Evolutionary conservation across 2,113 vertebrate genomes (phyloP), one percentile per base, ranked within the genome.

Genomic region (Oreochromis tanganicae): DNA sequence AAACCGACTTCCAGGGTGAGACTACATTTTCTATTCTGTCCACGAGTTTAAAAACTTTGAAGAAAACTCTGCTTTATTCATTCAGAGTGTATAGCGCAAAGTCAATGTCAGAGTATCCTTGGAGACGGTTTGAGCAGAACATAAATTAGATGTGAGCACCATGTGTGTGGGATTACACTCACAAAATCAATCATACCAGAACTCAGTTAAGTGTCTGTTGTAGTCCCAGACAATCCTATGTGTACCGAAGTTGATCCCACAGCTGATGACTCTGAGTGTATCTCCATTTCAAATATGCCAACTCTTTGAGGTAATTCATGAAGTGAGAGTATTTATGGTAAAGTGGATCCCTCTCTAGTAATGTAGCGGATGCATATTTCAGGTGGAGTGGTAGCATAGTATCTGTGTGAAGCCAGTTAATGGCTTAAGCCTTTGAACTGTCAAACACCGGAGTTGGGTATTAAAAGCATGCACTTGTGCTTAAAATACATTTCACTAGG

Each of bases 341-440:
- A 92, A 92, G 91, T 93, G 82, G 90, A 75, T 81, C 38, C 10
- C 8, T 87, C 87, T 88, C 3, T 43, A 12, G 5, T 83, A 80
- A 61, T 86, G 85, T 71, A 92, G 89, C 41, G 57, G 88, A 83
- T 90, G 78, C 86, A 91, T 89, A 87, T 92, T 94, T 91, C 82
- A 88, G 84, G 87, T 91, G 82, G 56, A 91, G 89, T 83, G 27
- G 54, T 48, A 46, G 81, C 5, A 13, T 29, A 59, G 87, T 78
- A 73, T 87, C 19, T 21, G 52, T 46, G 78, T 87, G 83, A 80
- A 56, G 14, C 9, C 84, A 75, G 75, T 56, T 88, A n/a, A 61
- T 50, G 57, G 29, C 73, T 87, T 38, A 56, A 89, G 68, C 32
- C 24, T 46, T 81, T 41, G 61, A 63, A 10, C 57, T 27, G 24